Conservation (phyloP, 2,888 invertebrate genomes). For the Kuschelorhynchus macadamiae region DNA sequence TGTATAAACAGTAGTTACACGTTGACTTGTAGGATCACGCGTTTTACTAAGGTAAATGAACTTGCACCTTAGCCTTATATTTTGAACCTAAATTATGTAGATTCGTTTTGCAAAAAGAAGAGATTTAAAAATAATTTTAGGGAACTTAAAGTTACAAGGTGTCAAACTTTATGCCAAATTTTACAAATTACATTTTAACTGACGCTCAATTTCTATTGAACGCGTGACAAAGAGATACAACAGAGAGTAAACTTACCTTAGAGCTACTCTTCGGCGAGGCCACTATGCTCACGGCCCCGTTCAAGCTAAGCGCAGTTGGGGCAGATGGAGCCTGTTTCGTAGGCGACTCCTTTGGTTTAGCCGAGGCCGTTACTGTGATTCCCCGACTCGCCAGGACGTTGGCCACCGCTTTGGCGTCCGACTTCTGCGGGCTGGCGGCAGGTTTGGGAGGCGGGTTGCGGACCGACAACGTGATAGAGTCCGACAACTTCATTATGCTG, state of each 20-base stretch:
- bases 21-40: too few relatives aligned
- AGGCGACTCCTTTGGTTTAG: conserved; percentile 64
- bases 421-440: conserved; percentile 70
- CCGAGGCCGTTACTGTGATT: conserved; percentile 82
- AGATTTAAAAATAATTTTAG: too few relatives aligned
- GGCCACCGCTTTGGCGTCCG: conserved; percentile 83
- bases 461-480: conserved; percentile 79
- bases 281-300: conserved; percentile 75
- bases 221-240: not conserved
- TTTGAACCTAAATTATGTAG: too few relatives aligned
- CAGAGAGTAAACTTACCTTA: conserved; percentile 52
- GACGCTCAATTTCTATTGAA: too few relatives aligned
- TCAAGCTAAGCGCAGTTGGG: conserved; percentile 72
- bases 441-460: conserved; percentile 68
- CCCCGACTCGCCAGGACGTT: conserved; percentile 83
- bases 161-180: too few relatives aligned
- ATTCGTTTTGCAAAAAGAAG: too few relatives aligned
- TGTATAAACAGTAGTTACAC: too few relatives aligned
- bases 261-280: conserved; percentile 66
- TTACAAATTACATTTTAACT: too few relatives aligned
- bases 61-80: too few relatives aligned
- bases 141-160: too few relatives aligned
- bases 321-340: conserved; percentile 62
- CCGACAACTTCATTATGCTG: conserved; percentile 78
- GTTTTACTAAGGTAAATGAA: too few relatives aligned